A percentile compares a stretch with the other conserved stretches of the same genome.
These are phyloP conservation scores for Zosterops hypoxanthus DNA, from an alignment of 2,113 vertebrate genomes.

Conservation along the genomic window DNA sequence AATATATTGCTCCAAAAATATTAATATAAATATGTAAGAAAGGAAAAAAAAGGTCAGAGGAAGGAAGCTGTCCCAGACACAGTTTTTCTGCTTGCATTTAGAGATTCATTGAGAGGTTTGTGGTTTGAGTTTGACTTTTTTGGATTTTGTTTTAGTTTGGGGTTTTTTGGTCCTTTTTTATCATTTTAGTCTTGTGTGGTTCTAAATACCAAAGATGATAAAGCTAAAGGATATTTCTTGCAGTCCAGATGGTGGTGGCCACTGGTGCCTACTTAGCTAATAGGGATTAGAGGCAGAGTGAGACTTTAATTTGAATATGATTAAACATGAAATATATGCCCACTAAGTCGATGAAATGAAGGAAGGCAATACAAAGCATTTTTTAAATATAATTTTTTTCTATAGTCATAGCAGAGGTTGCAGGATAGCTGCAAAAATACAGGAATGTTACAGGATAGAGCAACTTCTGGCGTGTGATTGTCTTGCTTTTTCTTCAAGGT, in stretches of 20 bases:
- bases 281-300: slow-evolving; percentile 19
- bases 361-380: neutral
- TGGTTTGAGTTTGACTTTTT: neutral
- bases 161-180: neutral
- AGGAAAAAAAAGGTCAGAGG: neutral
- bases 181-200: slow-evolving; percentile 32
- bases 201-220: slow-evolving; percentile 60
- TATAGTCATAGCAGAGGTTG: neutral
- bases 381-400: neutral
- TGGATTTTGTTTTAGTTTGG: neutral
- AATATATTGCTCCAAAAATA: slow-evolving; percentile 76
- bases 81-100: neutral
- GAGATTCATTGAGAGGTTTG: accelerated
- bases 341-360: neutral
- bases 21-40: slow-evolving; percentile 62
- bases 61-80: neutral
- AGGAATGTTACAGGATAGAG: neutral
- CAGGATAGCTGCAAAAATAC: neutral
- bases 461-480: neutral
- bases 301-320: slow-evolving; percentile 4
- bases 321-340: neutral
- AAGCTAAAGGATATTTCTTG: slow-evolving; percentile 38
- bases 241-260: slow-evolving; percentile 49
- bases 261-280: slow-evolving; percentile 34
- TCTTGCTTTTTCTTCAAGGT: neutral